Conservation (phyloP, 2,888 invertebrate genomes). For the Hofmannophila pseudospretella region DNA sequence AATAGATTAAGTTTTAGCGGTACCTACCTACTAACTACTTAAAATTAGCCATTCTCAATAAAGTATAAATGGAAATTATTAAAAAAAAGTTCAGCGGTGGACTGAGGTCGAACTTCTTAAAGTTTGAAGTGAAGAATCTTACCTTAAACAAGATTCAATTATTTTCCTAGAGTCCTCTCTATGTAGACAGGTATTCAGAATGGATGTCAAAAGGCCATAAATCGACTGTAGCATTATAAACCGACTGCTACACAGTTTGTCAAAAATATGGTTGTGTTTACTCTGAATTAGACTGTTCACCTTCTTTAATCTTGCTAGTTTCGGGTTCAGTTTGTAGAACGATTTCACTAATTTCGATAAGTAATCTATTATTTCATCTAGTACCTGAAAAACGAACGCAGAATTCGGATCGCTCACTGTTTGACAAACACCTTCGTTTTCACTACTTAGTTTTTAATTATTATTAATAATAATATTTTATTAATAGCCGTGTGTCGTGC, state of each 20-base stretch:
- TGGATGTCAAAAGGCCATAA: conserved; percentile 72
- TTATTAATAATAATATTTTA: too few species aligned
- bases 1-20: too few species aligned
- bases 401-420: too few species aligned
- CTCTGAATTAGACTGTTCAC: conserved; percentile 54
- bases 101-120: too few species aligned
- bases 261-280: conserved; percentile 73
- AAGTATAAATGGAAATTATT: too few species aligned
- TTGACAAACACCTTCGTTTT: too few species aligned
- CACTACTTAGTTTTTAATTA: too few species aligned
- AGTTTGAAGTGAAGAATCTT: too few species aligned
- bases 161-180: conserved; percentile 78
- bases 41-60: too few species aligned
- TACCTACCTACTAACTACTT: too few species aligned
- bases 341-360: conserved; percentile 71
- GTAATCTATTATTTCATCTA: conserved; percentile 76
- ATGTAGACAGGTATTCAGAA: conserved; percentile 71
- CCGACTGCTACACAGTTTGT: conserved; percentile 71
- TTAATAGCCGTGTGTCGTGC: too few species aligned
- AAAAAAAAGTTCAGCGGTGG: too few species aligned
- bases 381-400: conserved; percentile 57
- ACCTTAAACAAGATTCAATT: conserved; percentile 77
- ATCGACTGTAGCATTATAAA: conserved; percentile 76
- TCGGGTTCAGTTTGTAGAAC: conserved; percentile 72
- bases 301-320: conserved; percentile 63